A percentile compares a stretch with the other conserved stretches of the same genome.
These are phyloP conservation scores for Anorthoa munda DNA, from an alignment of 2,888 invertebrate genomes.

Conservation along the genomic window DNA sequence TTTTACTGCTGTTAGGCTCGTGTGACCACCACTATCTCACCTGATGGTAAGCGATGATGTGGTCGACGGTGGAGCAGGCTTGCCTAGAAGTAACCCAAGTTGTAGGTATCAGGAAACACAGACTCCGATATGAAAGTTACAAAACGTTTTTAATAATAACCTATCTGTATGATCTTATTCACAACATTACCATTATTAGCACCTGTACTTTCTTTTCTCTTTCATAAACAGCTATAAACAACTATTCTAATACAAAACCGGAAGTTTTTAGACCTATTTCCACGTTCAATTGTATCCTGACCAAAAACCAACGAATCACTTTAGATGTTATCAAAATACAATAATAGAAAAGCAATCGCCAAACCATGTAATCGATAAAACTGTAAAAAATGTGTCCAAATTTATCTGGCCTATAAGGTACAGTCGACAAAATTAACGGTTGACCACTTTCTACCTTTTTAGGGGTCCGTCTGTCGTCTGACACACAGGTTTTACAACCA, in stretches of 20 bases:
- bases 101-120: too few species aligned
- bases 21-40: too few species aligned
- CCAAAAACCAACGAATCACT: background rate
- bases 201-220: background rate
- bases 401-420: constrained; percentile 22
- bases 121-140: too few species aligned
- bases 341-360: constrained; percentile 12
- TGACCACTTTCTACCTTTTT: constrained; percentile 5
- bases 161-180: background rate
- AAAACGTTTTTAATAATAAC: background rate
- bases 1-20: too few species aligned
- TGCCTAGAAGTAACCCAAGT: too few species aligned
- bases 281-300: background rate
- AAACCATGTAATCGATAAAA: constrained; percentile 30
- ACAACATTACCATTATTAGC: constrained; percentile 5
- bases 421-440: background rate
- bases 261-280: background rate
- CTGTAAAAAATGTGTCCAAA: constrained; percentile 12
- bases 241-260: background rate
- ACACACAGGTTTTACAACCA: too few species aligned
- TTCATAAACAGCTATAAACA: background rate
- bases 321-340: constrained; percentile 26
- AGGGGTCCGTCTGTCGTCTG: too few species aligned
- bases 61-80: too few species aligned
- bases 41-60: too few species aligned